Percentiles rank a stretch among this genome's conserved stretches.
Evolutionary conservation across 2,888 invertebrate species (phyloP).

Genomic region (Scrobipalpa atriplicella): DNA sequence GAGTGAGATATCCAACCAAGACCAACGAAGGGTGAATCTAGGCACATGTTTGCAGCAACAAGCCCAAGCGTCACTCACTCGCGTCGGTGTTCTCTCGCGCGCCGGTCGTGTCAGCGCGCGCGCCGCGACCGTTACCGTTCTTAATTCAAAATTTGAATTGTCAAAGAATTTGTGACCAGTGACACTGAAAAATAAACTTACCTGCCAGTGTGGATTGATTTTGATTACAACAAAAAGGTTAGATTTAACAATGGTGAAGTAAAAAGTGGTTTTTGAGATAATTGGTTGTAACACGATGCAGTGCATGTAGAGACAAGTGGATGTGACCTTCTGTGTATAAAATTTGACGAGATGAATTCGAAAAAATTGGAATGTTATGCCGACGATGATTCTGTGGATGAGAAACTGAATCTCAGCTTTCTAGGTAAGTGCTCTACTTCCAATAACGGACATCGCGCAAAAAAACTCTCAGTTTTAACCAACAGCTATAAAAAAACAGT

Average conservation of each 20-base stretch:
- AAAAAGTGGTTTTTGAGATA: conserved; percentile 31
- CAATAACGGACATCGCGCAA: background rate
- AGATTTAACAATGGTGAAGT: conserved; percentile 37
- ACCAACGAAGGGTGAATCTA: conserved; percentile 44
- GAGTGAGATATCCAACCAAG: conserved; percentile 6
- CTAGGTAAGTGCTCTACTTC: conserved; percentile 62
- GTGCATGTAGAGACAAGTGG: conserved; percentile 70
- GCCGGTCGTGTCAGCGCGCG: conserved; percentile 63
- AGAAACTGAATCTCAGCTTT: conserved; percentile 78
- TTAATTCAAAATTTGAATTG: conserved; percentile 57
- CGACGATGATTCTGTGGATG: conserved; percentile 74
- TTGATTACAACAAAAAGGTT: conserved; percentile 24
- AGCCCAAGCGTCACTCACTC: conserved; percentile 61
- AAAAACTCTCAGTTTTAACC: background rate
- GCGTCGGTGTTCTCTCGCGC: conserved; percentile 63
- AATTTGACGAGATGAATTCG: conserved; percentile 74
- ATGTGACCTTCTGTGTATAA: conserved; percentile 66
- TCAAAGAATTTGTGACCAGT: conserved; percentile 41
- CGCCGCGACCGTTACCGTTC: conserved; percentile 54
- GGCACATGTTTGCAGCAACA: conserved; percentile 46
- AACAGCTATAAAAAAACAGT: background rate
- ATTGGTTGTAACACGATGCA: conserved; percentile 45
- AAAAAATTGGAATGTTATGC: conserved; percentile 79
- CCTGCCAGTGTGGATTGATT: conserved; percentile 43
- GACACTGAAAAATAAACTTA: conserved; percentile 41